A percentile compares a stretch with the other conserved stretches of the same genome.
Conservation (phyloP, 1,140 invertebrate genomes). For the Micrasema longulum region DNA sequence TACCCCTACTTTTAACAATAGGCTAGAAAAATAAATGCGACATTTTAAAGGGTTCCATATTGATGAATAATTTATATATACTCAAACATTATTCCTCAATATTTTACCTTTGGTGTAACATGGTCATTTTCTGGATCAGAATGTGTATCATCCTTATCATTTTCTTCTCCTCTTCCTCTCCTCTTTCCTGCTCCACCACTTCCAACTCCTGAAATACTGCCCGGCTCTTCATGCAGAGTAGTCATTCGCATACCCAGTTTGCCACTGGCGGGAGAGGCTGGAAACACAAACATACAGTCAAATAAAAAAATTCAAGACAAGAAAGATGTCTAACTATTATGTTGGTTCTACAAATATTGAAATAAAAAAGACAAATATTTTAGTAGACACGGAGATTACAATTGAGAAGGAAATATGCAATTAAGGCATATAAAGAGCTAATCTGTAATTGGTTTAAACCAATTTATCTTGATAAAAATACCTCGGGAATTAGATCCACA, state of each 20-base stretch:
- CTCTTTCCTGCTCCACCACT: neutral
- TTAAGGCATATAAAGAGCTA: too few relatives aligned
- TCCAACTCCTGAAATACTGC: constrained; percentile 54
- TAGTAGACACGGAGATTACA: too few relatives aligned
- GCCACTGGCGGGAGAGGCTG: constrained; percentile 84
- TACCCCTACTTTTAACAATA: constrained; percentile 57
- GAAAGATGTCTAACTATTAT: too few relatives aligned
- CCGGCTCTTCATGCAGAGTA: constrained; percentile 88
- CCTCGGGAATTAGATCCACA: too few relatives aligned
- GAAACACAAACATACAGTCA: constrained; percentile 47
- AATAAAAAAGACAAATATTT: too few relatives aligned
- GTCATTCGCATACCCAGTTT: constrained; percentile 91
- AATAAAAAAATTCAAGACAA: too few relatives aligned
- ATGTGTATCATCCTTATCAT: constrained; percentile 66
- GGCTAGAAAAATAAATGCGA: constrained; percentile 56
- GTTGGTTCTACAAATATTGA: too few relatives aligned
- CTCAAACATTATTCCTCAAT: too few relatives aligned
- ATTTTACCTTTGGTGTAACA: constrained; percentile 42
- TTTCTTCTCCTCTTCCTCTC: constrained; percentile 42
- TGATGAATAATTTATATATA: too few relatives aligned
- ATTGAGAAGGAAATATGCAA: too few relatives aligned
- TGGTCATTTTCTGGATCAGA: constrained; percentile 62
- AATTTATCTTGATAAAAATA: too few relatives aligned
- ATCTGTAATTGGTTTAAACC: too few relatives aligned
- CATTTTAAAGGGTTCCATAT: neutral